Percentiles rank a stretch among this genome's conserved stretches.
phyloP scores from a whole-genome alignment of 2,113 vertebrate species.

The Sclerurus mexicanus region DNA sequence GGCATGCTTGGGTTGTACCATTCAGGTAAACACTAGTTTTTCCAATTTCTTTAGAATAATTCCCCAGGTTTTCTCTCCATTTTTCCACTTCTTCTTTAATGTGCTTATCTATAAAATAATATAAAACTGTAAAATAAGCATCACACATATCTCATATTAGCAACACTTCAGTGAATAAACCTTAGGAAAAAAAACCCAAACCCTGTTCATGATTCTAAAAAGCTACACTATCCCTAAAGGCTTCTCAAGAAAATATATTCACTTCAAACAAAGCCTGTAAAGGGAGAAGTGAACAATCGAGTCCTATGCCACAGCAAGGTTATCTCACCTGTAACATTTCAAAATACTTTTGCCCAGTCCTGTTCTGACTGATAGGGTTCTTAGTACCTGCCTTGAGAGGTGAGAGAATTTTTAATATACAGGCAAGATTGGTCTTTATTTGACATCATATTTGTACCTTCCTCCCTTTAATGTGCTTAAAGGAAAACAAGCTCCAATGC shows the following conservation, averaged over 20 bases:
- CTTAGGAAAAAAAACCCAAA: background rate
- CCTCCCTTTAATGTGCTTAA: background rate
- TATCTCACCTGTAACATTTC: background rate
- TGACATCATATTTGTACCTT: background rate
- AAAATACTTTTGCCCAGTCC: background rate
- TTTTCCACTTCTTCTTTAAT: constrained; percentile 81
- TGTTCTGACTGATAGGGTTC: background rate
- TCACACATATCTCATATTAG: background rate
- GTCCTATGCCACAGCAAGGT: background rate
- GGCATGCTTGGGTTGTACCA: constrained; percentile 82
- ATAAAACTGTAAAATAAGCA: background rate
- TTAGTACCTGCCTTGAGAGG: background rate
- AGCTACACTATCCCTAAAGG: background rate
- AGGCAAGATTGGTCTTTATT: background rate
- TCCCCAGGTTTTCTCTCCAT: constrained; percentile 80
- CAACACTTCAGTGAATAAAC: background rate
- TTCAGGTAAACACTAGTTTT: constrained; percentile 88
- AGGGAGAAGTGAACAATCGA: background rate
- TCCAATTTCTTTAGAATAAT: constrained; percentile 81
- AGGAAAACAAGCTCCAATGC: background rate
- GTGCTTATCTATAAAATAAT: constrained; percentile 69
- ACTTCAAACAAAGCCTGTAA: background rate
- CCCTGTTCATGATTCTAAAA: background rate
- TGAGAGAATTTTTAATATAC: background rate
- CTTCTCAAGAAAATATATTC: background rate